These are phyloP conservation scores for Trichacis sp. DNA, from an alignment of 2,888 invertebrate species.

Conservation along the genomic window DNA sequence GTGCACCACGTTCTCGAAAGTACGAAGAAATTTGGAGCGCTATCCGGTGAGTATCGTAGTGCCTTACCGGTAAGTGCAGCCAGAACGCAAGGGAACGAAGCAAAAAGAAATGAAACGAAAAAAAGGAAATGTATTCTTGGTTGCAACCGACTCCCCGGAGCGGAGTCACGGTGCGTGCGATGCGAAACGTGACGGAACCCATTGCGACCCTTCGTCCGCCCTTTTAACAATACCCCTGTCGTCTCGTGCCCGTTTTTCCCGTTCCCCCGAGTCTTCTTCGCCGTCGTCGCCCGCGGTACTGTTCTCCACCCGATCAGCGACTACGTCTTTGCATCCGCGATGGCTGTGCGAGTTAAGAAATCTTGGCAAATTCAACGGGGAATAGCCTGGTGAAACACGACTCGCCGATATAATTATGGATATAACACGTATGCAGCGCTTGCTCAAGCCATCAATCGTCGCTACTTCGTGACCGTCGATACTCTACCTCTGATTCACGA, in stretches of 20 bases:
- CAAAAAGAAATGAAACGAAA: slow-evolving; percentile 8
- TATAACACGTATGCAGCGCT: slow-evolving; percentile 21
- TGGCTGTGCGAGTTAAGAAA: slow-evolving; percentile 17
- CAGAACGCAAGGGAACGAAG: slow-evolving; percentile 21
- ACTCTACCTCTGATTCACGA: slow-evolving; percentile 6
- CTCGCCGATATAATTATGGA: slow-evolving; percentile 26
- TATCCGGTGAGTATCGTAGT: neutral
- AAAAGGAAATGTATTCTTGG: slow-evolving; percentile 11
- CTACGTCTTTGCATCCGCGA: slow-evolving; percentile 17
- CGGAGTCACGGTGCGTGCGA: slow-evolving; percentile 63
- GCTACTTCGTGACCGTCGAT: slow-evolving; percentile 31
- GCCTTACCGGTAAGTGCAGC: slow-evolving; percentile 21
- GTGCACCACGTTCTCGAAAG: too few species aligned
- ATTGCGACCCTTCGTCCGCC: slow-evolving; percentile 48
- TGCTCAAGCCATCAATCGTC: slow-evolving; percentile 26
- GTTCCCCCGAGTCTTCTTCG: slow-evolving; percentile 11
- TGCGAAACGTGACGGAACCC: slow-evolving; percentile 66
- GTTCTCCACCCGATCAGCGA: slow-evolving; percentile 9
- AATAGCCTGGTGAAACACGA: slow-evolving; percentile 14
- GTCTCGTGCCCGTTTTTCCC: slow-evolving; percentile 31
- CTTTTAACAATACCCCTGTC: slow-evolving; percentile 60
- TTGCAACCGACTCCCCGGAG: slow-evolving; percentile 23
- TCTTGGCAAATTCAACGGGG: slow-evolving; percentile 16
- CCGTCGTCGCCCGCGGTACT: slow-evolving; percentile 21
- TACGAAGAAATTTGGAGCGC: neutral